Evolutionary conservation across 2,113 vertebrate genomes (phyloP).

Genomic region (Poeciliopsis occidentalis): DNA sequence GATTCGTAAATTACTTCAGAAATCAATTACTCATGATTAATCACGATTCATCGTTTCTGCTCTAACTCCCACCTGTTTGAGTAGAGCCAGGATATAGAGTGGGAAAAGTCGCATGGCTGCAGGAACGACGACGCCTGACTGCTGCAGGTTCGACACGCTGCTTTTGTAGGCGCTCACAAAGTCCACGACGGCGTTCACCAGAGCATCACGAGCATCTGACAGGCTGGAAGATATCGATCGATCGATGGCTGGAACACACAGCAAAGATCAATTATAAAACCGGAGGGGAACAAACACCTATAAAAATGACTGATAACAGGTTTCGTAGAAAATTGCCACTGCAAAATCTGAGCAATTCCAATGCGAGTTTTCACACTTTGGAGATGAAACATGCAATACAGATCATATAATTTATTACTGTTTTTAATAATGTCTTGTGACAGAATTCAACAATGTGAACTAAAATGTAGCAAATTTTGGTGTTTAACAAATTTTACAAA

Average conservation of each 20-base stretch:
- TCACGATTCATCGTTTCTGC: no score
- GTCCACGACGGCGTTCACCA: slow-evolving; percentile 94
- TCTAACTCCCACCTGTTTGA: slow-evolving; percentile 87
- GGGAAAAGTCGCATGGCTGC: slow-evolving; percentile 89
- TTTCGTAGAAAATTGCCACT: no score
- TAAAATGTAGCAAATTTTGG: no score
- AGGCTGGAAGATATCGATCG: slow-evolving; percentile 91
- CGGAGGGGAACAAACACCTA: background rate
- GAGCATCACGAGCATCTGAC: slow-evolving; percentile 91
- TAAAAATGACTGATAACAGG: background rate
- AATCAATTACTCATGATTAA: no score
- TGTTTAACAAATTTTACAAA: no score
- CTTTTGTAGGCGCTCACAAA: slow-evolving; percentile 86
- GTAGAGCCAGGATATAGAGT: slow-evolving; percentile 90
- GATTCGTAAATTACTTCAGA: no score
- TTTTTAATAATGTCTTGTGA: no score
- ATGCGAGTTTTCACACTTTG: no score
- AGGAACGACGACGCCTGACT: slow-evolving; percentile 85
- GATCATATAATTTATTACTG: no score
- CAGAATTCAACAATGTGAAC: no score
- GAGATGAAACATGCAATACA: no score
- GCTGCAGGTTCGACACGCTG: slow-evolving; percentile 88
- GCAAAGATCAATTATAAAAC: background rate
- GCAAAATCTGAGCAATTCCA: no score
- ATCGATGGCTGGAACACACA: slow-evolving; percentile 86